A percentile compares a stretch with the other conserved stretches of the same genome.
Conservation (phyloP, 2,113 vertebrate species). For the Thalassarche chlororhynchos region DNA sequence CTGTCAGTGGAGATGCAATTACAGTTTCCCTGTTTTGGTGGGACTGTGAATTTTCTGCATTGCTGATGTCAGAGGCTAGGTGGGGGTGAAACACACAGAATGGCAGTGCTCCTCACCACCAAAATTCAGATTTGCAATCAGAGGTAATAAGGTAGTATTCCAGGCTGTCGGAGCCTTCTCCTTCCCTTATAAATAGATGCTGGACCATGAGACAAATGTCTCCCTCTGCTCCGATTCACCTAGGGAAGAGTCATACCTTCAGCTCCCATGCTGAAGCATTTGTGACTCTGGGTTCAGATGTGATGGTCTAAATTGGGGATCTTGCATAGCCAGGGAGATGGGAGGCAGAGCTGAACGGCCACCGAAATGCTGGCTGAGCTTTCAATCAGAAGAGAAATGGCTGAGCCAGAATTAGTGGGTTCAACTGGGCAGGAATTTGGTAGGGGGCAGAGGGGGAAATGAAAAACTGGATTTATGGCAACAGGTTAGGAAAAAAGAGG, state of each 20-base stretch:
- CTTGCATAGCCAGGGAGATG: not conserved
- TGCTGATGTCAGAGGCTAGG: not conserved
- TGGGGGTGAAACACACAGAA: not conserved
- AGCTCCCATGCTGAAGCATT: not conserved
- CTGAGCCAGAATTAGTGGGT: not conserved
- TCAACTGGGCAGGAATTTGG: not conserved
- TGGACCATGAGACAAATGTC: not conserved
- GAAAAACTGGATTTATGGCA: not conserved
- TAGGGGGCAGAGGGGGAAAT: not conserved
- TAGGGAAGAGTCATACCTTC: not conserved
- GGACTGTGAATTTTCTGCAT: not conserved
- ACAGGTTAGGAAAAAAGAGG: not conserved
- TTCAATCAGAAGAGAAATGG: not conserved
- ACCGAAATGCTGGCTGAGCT: not conserved
- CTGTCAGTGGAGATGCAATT: not conserved
- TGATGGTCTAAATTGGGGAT: rapidly evolving
- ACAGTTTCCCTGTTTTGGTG: not conserved
- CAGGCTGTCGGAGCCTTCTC: not conserved
- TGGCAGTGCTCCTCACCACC: not conserved
- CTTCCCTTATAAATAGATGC: not conserved
- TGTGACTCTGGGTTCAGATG: not conserved
- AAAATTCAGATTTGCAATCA: not conserved
- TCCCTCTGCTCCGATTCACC: not conserved
- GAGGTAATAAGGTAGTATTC: not conserved
- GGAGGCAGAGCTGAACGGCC: not conserved